These are phyloP conservation scores for Dasypus novemcinctus DNA, from an alignment of 2,113 vertebrate species.

Conservation along the genomic window DNA sequence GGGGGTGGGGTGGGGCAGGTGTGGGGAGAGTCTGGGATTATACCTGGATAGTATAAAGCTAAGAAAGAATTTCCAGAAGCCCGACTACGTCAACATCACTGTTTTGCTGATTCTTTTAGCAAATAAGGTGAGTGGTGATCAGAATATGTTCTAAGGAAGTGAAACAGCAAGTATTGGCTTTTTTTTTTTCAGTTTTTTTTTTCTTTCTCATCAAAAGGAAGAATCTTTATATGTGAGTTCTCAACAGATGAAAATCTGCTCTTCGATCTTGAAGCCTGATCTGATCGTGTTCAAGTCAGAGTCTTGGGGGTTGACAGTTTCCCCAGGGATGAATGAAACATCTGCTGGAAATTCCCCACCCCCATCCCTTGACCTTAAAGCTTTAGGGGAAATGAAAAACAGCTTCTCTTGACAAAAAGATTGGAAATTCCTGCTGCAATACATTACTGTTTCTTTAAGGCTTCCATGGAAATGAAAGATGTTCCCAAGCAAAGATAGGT, in stretches of 20 bases:
- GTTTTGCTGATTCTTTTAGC: background rate
- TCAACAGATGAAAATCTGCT: background rate
- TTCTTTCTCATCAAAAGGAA: conserved; percentile 19
- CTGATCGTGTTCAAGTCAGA: background rate
- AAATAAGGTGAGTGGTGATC: background rate
- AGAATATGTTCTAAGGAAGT: conserved; percentile 22
- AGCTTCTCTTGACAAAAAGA: background rate
- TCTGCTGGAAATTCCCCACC: conserved; percentile 9
- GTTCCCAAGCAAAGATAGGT: conserved; percentile 12
- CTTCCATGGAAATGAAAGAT: conserved; percentile 44
- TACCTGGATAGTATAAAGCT: background rate
- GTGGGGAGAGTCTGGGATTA: background rate
- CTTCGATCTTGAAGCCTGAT: background rate
- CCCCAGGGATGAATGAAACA: background rate
- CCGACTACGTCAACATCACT: background rate
- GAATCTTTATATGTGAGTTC: background rate
- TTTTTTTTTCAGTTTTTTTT: background rate
- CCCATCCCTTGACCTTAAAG: conserved; percentile 25
- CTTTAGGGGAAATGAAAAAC: conserved; percentile 53
- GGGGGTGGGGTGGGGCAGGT: background rate
- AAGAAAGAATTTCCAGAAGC: background rate
- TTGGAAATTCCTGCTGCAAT: background rate
- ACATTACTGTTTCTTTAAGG: conserved; percentile 35
- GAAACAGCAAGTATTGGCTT: conserved; percentile 29
- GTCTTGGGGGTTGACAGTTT: background rate